These are phyloP conservation scores for Palythoa heliodiscus DNA, from an alignment of 92 coral and sea anemone genomes.

Conservation along the genomic window DNA sequence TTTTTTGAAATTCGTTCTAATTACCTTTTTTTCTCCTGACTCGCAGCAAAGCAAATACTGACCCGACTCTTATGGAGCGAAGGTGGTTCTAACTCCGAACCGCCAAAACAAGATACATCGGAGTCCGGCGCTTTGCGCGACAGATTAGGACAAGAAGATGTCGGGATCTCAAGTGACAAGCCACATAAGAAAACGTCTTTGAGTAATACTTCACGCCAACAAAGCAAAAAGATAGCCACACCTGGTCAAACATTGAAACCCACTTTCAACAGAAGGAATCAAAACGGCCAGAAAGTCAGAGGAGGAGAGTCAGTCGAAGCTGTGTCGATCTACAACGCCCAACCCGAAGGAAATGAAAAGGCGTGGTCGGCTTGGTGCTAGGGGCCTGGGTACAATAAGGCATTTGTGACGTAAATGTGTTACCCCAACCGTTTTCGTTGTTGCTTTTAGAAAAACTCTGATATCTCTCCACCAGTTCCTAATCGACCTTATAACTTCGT, in stretches of 20 bases:
- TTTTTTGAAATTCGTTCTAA: too few relatives aligned
- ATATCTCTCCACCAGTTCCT: too few relatives aligned
- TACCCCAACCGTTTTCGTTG: too few relatives aligned
- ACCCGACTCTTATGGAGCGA: constrained; percentile 9
- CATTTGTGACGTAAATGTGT: not conserved
- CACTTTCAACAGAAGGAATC: not conserved
- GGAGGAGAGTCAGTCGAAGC: not conserved
- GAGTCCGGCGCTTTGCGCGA: not conserved
- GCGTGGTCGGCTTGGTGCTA: constrained; percentile 43
- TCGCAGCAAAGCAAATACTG: constrained; percentile 17
- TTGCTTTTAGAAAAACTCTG: too few relatives aligned
- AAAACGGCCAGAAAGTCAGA: not conserved
- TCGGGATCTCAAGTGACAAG: not conserved
- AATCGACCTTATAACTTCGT: too few relatives aligned
- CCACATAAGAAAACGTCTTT: not conserved
- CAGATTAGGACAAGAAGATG: not conserved
- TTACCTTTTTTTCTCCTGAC: not conserved
- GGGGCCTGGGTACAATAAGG: not conserved
- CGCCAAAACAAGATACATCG: not conserved
- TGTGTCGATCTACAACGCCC: constrained; percentile 16
- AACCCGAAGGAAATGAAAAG: constrained; percentile 33
- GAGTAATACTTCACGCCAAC: not conserved
- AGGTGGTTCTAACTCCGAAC: not conserved
- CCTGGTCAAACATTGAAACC: not conserved
- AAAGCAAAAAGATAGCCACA: not conserved